Percentiles rank a stretch among this genome's conserved stretches.
These are phyloP conservation scores for Chelonus formosanus DNA, from an alignment of 2,888 invertebrate species.

Conservation along the genomic window DNA sequence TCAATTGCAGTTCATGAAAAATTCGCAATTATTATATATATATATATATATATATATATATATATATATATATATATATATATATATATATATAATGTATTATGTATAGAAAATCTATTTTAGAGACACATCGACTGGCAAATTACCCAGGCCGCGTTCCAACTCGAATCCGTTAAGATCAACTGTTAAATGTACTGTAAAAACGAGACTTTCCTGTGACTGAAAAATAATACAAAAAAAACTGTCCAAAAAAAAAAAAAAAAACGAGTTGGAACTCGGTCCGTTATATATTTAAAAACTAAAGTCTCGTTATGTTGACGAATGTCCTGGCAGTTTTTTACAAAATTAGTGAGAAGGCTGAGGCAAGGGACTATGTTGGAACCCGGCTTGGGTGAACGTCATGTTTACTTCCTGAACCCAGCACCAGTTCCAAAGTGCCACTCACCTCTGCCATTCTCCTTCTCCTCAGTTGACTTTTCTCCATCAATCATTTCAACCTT, in stretches of 20 bases:
- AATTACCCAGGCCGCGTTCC: conserved; percentile 49
- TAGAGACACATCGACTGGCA: too few relatives aligned
- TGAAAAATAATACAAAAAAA: neutral
- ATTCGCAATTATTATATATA: too few relatives aligned
- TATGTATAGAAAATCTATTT: too few relatives aligned
- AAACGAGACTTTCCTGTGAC: conserved; percentile 8
- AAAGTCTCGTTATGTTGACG: conserved; percentile 16
- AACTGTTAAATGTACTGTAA: conserved; percentile 15
- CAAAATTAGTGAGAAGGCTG: neutral
- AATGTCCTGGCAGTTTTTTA: neutral
- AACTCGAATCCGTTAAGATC: conserved; percentile 43
- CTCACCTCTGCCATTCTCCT: conserved; percentile 52
- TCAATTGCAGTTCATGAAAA: too few relatives aligned
- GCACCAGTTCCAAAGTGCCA: conserved; percentile 59
- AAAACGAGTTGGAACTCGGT: conserved; percentile 51
- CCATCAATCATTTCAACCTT: conserved; percentile 18
- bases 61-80: too few relatives aligned
- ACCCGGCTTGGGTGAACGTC: conserved; percentile 45
- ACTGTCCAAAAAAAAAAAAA: conserved; percentile 5
- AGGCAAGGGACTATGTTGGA: conserved; percentile 46
- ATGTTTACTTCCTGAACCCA: conserved; percentile 54
- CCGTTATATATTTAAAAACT: neutral
- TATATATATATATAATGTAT: too few relatives aligned
- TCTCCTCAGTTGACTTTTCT: conserved; percentile 12
- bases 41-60: too few relatives aligned